Base-by-base conservation (phyloP, 2,797 vertebrate genomes). In the Nothura maculosa region DNA sequence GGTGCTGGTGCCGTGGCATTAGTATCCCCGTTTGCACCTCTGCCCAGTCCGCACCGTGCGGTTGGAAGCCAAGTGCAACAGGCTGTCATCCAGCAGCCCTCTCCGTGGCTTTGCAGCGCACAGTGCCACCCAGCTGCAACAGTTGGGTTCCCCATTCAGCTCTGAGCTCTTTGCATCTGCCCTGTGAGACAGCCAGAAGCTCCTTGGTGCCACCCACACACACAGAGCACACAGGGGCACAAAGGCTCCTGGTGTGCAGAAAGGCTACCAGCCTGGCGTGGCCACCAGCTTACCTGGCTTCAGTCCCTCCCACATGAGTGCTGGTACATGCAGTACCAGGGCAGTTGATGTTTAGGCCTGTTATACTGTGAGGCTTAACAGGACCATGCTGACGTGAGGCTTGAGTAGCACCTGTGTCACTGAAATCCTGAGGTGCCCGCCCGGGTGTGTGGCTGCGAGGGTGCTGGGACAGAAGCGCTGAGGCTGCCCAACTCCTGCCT, bases 51-150 rank as follows among this genome's bases (percentile, higher is more conserved):
- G 13, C 18, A 17, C 21, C 7, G 1, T 10, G 13, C 16, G 0
- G 1, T 4, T 55, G 40, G 75, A 62, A 62, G 30, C 34, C 42
- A 55, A 11, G 12, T 43, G 2, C 17, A 48, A 12, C 3, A 14
- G 62, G 62, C 62, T 18, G 30, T 38, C 9, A 17, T 20, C 42
- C 47, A n/a, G 2, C 48, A 14, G 14, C 52, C 21, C 36, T 16
- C 21, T 17, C 32, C 5, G 0, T 0, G 1, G 66, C 3, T 38
- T 52, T 14, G n/a, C 42, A 17, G 12, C 0, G 1, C 0, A 14
- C 5, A 19, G 48, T 36, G 50, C 22, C 1, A 0, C 5, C 4
- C 5, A 0, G 6, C 32, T 2, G 2, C 10, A 7, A 13, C 40
- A 13, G 24, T 24, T 48, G 47, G 12, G 47, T 48, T 48, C 47